phyloP scores from a whole-genome alignment of 1,140 invertebrate genomes.

The Colletes gigas region DNA sequence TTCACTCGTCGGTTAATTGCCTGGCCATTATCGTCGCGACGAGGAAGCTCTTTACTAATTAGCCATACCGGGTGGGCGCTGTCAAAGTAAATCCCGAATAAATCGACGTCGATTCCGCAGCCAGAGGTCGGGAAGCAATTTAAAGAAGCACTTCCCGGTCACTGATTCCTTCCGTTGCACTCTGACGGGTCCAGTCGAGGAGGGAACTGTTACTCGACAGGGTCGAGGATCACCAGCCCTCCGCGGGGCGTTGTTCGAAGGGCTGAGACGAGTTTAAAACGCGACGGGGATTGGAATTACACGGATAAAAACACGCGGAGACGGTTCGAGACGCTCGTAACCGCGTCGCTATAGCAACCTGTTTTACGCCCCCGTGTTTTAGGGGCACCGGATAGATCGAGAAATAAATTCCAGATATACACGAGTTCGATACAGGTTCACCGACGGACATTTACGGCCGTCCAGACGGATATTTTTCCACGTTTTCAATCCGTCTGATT shows the following conservation, averaged over 20 bases:
- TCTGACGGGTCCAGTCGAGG: too few relatives aligned
- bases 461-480: conserved; percentile 45
- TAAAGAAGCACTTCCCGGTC: conserved; percentile 8
- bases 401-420: conserved; percentile 59
- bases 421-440: conserved; percentile 14
- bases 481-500: conserved; percentile 40
- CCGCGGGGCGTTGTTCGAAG: too few relatives aligned
- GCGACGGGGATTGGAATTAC: conserved; percentile 28
- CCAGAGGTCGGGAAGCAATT: neutral
- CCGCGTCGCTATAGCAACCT: conserved; percentile 49
- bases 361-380: conserved; percentile 46
- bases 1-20: neutral
- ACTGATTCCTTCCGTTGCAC: conserved; percentile 1
- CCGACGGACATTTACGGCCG: conserved; percentile 53
- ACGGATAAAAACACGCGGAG: conserved; percentile 5
- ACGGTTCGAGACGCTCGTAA: conserved; percentile 38
- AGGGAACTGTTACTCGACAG: neutral
- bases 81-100: neutral
- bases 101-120: conserved; percentile 39
- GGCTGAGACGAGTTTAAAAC: conserved; percentile 27
- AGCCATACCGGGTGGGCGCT: neutral
- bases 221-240: neutral
- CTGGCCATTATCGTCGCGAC: neutral
- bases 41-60: conserved; percentile 5
- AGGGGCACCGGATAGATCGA: conserved; percentile 19